Evolutionary conservation across 2,113 vertebrate species (phyloP).

Genomic region (Toxotes chatareus): DNA sequence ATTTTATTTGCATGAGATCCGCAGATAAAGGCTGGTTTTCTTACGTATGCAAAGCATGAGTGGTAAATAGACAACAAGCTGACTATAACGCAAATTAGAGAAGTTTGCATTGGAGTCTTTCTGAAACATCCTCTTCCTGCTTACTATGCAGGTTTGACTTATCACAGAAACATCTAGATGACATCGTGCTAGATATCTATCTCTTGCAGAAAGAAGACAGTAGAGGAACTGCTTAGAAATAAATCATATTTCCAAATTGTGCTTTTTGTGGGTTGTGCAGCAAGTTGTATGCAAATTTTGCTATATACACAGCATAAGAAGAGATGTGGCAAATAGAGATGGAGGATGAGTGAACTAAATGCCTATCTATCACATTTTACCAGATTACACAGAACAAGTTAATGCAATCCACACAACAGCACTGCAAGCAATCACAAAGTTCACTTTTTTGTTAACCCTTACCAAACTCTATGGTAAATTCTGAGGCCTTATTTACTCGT

Average conservation of each 20-base stretch:
- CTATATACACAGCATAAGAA: not conserved
- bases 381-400: not conserved
- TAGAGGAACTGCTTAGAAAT: not conserved
- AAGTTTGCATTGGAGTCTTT: slow-evolving; percentile 29
- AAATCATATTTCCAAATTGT: not conserved
- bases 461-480: not conserved
- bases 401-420: not conserved
- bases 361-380: not conserved
- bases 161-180: not conserved
- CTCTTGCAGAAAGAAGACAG: slow-evolving; percentile 4
- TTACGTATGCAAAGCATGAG: slow-evolving; percentile 34
- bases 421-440: not conserved
- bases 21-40: slow-evolving; percentile 2
- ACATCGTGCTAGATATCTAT: not conserved
- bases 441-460: not conserved
- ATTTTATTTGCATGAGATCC: slow-evolving; percentile 46
- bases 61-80: slow-evolving; percentile 15
- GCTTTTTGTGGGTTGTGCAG: not conserved
- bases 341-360: not conserved
- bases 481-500: not conserved
- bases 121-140: slow-evolving; percentile 42
- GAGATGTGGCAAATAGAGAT: not conserved
- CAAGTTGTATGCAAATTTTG: too few relatives aligned
- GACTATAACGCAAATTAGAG: not conserved
- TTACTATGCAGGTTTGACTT: not conserved